Percentiles rank a stretch among this genome's conserved stretches.
Evolutionary conservation across 2,888 invertebrate genomes (phyloP).

Genomic region (Drosophila colorata): DNA sequence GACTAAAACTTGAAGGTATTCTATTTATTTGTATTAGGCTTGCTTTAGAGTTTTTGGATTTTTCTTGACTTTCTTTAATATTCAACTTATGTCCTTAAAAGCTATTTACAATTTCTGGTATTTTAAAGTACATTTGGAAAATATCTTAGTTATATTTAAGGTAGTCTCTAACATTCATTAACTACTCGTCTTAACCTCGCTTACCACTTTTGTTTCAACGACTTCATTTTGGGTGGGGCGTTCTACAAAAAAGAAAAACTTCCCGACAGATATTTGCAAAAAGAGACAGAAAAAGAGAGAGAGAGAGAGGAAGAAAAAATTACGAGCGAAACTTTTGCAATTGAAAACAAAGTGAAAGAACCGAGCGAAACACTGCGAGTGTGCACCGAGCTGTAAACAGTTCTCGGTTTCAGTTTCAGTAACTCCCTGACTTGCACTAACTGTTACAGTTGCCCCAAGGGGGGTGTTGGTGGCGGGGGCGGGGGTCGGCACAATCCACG

Average conservation of each 20-base stretch:
- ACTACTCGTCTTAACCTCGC: conserved; percentile 17
- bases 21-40: no score
- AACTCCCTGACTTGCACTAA: conserved; percentile 36
- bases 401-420: conserved; percentile 43
- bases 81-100: no score
- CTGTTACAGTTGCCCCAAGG: conserved; percentile 20
- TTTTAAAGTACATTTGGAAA: no score
- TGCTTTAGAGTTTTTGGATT: no score
- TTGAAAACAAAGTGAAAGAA: conserved; percentile 64
- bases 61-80: no score
- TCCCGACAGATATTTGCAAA: conserved; percentile 25
- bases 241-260: neutral
- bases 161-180: neutral
- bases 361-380: conserved; percentile 20
- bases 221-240: conserved; percentile 18
- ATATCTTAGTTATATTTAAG: neutral
- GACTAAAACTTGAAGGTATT: no score
- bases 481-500: neutral
- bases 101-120: no score
- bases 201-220: conserved; percentile 9
- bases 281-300: conserved; percentile 5
- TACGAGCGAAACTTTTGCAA: conserved; percentile 66
- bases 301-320: conserved; percentile 17
- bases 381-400: conserved; percentile 59
- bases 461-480: neutral